Conservation (phyloP, 1,140 invertebrate genomes). For the Dryas iulia region DNA sequence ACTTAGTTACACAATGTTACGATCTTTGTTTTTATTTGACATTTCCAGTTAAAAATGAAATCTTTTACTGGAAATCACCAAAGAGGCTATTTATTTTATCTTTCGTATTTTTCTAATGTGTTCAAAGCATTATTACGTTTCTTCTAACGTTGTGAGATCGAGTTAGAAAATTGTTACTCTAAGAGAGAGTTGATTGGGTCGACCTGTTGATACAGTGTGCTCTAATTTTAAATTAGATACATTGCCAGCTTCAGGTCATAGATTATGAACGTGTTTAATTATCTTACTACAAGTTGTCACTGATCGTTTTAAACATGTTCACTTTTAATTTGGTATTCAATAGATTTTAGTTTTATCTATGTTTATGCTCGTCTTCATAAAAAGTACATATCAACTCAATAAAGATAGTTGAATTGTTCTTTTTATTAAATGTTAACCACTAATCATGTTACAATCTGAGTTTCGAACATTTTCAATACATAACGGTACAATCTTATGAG, state of each 20-base stretch:
- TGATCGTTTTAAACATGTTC: not conserved
- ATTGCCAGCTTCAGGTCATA: not conserved
- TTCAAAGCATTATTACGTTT: not conserved
- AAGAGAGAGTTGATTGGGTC: slow-evolving; percentile 39
- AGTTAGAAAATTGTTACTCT: slow-evolving; percentile 33
- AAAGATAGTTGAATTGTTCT: not conserved
- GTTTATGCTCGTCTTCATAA: not conserved
- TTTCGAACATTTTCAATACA: not conserved
- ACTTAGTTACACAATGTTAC: too few relatives aligned
- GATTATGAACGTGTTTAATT: slow-evolving; percentile 4
- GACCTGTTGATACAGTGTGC: slow-evolving; percentile 21
- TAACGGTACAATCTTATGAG: not conserved
- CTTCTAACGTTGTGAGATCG: slow-evolving; percentile 9
- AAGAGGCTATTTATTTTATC: too few relatives aligned
- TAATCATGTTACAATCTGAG: not conserved
- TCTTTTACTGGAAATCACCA: too few relatives aligned
- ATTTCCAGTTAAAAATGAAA: too few relatives aligned
- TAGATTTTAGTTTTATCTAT: not conserved
- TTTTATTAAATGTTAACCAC: not conserved
- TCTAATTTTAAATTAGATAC: slow-evolving; percentile 8
- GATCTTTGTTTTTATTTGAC: too few relatives aligned
- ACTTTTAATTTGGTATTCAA: not conserved
- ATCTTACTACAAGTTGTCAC: not conserved
- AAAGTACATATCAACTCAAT: not conserved
- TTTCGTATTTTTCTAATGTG: not conserved